Percentiles rank a stretch among this genome's conserved stretches.
Conservation (phyloP, 2,113 vertebrate genomes). For the Cyanoliseus patagonus region DNA sequence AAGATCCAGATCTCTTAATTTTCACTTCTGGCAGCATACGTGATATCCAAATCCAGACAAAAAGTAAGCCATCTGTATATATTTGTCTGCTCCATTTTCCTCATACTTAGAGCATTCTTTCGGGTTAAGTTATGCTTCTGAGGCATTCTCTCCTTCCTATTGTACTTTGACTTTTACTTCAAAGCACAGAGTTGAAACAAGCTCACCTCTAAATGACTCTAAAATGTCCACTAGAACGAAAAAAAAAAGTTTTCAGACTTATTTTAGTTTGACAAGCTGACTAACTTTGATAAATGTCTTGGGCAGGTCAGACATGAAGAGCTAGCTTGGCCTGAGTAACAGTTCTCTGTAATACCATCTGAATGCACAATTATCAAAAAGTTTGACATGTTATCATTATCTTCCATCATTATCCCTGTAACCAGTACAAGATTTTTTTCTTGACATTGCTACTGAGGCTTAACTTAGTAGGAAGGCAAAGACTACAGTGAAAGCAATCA, state of each 20-base stretch:
- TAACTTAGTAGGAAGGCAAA: not conserved
- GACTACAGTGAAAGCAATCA: not conserved
- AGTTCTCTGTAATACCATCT: not conserved
- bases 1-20: not conserved
- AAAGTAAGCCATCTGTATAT: not conserved
- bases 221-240: not conserved
- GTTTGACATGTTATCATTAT: not conserved
- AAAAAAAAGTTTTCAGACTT: not conserved
- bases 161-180: not conserved
- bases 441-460: not conserved
- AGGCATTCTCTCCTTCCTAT: not conserved
- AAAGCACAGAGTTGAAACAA: not conserved
- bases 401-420: not conserved
- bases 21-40: not conserved
- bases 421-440: not conserved
- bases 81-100: not conserved
- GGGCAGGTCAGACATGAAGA: not conserved
- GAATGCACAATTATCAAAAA: not conserved
- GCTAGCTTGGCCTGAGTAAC: not conserved
- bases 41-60: not conserved
- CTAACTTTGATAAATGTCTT: not conserved
- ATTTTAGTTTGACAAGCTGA: not conserved
- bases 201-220: not conserved
- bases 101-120: not conserved
- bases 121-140: not conserved